Percentiles rank a stretch among this genome's conserved stretches.
Conservation (phyloP, 2,888 invertebrate species). For the Aphidoletes aphidimyza region DNA sequence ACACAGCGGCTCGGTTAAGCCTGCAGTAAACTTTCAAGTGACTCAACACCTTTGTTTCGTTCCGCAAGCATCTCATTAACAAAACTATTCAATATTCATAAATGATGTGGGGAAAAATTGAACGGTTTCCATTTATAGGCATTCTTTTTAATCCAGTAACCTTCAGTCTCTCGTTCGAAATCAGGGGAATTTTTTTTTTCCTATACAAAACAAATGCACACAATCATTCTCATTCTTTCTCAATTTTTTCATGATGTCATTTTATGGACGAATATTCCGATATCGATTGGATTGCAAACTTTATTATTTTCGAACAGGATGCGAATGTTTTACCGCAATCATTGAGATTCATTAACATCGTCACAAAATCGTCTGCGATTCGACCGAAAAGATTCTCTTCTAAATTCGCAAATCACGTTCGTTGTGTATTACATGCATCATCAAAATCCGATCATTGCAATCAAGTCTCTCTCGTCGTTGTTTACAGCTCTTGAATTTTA, state of each 20-base stretch:
- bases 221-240: too few relatives aligned
- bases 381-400: background rate
- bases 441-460: constrained; percentile 21
- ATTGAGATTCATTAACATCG: background rate
- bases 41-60: background rate
- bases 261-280: too few relatives aligned
- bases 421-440: constrained; percentile 29
- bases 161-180: background rate
- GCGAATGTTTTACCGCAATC: background rate
- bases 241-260: too few relatives aligned
- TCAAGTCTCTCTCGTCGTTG: background rate
- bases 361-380: background rate
- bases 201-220: too few relatives aligned
- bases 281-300: too few relatives aligned
- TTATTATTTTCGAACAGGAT: too few relatives aligned
- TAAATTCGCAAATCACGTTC: constrained; percentile 29
- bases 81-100: background rate
- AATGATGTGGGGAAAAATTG: background rate
- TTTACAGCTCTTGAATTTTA: constrained; percentile 9
- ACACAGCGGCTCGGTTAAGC: background rate
- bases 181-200: too few relatives aligned
- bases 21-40: background rate
- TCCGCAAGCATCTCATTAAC: background rate
- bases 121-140: background rate
- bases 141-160: background rate